These are phyloP conservation scores for Halichoerus grypus DNA, from an alignment of 2,113 vertebrate species.

Conservation along the genomic window DNA sequence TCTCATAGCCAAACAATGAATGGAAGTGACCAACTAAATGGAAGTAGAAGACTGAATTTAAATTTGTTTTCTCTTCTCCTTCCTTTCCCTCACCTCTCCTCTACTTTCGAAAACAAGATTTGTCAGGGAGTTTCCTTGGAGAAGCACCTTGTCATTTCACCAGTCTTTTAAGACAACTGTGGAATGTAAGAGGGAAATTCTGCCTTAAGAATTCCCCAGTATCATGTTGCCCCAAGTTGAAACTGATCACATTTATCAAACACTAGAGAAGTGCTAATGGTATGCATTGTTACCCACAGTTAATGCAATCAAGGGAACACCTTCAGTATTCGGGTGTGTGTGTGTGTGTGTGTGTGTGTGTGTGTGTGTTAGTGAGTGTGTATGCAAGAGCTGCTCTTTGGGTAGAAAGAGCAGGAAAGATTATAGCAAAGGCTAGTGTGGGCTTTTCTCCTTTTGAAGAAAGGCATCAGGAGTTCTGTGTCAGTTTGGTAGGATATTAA, in stretches of 20 bases:
- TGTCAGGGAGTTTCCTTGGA: constrained; percentile 79
- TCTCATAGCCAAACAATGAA: neutral
- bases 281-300: constrained; percentile 81
- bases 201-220: constrained; percentile 78
- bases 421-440: neutral
- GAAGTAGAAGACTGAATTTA: neutral
- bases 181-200: constrained; percentile 81
- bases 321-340: neutral
- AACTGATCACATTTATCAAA: constrained; percentile 83
- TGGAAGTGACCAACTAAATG: neutral
- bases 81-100: neutral
- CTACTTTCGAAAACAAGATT: constrained; percentile 10
- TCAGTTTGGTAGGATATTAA: neutral
- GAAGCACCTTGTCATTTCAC: constrained; percentile 79
- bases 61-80: constrained; percentile 16
- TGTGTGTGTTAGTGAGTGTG: neutral
- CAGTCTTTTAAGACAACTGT: constrained; percentile 69
- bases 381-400: constrained; percentile 52
- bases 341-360: neutral
- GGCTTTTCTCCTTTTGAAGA: neutral
- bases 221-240: constrained; percentile 69
- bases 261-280: constrained; percentile 77
- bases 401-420: constrained; percentile 3
- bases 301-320: constrained; percentile 83
- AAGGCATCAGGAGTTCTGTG: neutral